Conservation (phyloP, 2,888 invertebrate species). For the Nomada flava region DNA sequence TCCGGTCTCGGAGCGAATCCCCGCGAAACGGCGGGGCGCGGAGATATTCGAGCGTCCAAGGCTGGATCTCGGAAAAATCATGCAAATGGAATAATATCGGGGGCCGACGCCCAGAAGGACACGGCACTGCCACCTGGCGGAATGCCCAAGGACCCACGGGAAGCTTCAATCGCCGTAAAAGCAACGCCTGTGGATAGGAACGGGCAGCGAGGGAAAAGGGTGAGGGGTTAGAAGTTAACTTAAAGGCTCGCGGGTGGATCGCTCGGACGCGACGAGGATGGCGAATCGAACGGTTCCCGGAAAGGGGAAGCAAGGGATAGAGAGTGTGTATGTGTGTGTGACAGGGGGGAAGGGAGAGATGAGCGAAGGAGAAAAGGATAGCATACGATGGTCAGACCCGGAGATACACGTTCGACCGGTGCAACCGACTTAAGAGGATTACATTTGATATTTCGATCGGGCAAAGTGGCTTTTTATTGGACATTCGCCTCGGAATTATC, state of each 20-base stretch:
- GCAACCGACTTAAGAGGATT: slow-evolving; percentile 82
- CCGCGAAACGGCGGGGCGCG: too few species aligned
- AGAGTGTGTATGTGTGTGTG: background rate
- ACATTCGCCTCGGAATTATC: slow-evolving; percentile 75
- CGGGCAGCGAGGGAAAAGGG: slow-evolving; percentile 20
- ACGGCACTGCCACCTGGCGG: slow-evolving; percentile 80
- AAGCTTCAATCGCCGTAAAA: slow-evolving; percentile 83
- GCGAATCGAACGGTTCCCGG: slow-evolving; percentile 6
- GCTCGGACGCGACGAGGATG: slow-evolving; percentile 46
- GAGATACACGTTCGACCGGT: slow-evolving; percentile 78
- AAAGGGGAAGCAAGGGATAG: background rate
- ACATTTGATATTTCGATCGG: slow-evolving; percentile 83
- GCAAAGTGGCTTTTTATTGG: slow-evolving; percentile 83
- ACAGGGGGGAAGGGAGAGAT: slow-evolving; percentile 9
- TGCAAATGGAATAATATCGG: slow-evolving; percentile 54
- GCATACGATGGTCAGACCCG: slow-evolving; percentile 78
- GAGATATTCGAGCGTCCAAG: background rate
- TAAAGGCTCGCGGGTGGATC: slow-evolving; percentile 60
- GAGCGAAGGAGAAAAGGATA: slow-evolving; percentile 48
- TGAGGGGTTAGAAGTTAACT: slow-evolving; percentile 71
- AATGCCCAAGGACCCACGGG: slow-evolving; percentile 76
- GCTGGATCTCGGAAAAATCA: slow-evolving; percentile 51
- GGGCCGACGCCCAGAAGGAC: slow-evolving; percentile 71
- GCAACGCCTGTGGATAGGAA: slow-evolving; percentile 75
- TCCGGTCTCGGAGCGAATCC: background rate